Evolutionary conservation across 1,140 invertebrate species (phyloP).

Genomic region (Muscidifurax raptorellus): DNA sequence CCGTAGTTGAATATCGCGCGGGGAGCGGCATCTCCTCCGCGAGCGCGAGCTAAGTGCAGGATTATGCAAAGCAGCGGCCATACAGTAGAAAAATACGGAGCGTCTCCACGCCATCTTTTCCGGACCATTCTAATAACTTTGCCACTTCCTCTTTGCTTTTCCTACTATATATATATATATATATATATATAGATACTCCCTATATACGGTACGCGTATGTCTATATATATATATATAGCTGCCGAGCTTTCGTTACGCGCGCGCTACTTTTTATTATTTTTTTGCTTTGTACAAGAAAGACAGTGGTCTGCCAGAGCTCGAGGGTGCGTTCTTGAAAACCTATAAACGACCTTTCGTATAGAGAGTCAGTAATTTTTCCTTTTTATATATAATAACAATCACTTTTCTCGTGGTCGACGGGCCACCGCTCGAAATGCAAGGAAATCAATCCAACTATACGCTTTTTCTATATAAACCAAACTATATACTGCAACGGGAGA

Average conservation of each 20-base stretch:
- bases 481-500: background rate
- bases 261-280: background rate
- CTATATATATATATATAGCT: constrained; percentile 7
- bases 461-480: background rate
- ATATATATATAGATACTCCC: too few relatives aligned
- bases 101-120: constrained; percentile 77
- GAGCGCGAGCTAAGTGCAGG: constrained; percentile 74
- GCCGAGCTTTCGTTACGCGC: background rate
- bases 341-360: too few relatives aligned
- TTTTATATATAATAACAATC: too few relatives aligned
- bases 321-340: background rate
- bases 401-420: background rate
- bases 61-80: constrained; percentile 77
- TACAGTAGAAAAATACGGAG: constrained; percentile 77
- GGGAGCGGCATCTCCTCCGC: constrained; percentile 39
- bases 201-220: constrained; percentile 41
- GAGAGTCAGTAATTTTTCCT: too few relatives aligned
- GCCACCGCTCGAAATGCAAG: background rate
- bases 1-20: constrained; percentile 24
- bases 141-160: constrained; percentile 64
- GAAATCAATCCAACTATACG: background rate
- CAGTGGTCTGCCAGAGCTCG: background rate
- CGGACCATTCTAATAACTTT: constrained; percentile 77
- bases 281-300: background rate
- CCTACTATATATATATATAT: constrained; percentile 54